A percentile compares a stretch with the other conserved stretches of the same genome.
Conservation (phyloP, 2,113 vertebrate species). For the Alligator sinensis region DNA sequence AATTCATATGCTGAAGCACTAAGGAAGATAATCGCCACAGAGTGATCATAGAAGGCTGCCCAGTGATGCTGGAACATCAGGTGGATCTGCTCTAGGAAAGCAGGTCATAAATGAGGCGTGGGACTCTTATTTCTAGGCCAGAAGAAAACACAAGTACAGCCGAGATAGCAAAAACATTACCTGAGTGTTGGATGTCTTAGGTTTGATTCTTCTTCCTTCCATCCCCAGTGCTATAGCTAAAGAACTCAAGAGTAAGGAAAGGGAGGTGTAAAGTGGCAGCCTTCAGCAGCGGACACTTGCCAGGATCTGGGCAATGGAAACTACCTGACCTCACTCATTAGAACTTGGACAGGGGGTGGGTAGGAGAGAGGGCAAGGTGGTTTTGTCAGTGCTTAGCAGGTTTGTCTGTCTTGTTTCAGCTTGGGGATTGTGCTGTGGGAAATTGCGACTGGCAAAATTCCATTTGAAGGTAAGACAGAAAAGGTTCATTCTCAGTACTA, state of each 20-base stretch:
- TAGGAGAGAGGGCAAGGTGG: neutral
- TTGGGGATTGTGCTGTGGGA: constrained; percentile 93
- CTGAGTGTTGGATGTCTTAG: neutral
- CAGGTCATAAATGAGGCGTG: neutral
- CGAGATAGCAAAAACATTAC: neutral
- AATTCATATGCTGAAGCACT: neutral
- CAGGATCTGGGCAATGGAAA: neutral
- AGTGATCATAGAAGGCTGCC: neutral
- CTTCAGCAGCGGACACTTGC: fast-evolving
- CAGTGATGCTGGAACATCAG: neutral
- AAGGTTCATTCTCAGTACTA: neutral
- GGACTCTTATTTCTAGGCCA: neutral
- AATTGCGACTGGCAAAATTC: constrained; percentile 82
- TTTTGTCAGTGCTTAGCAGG: neutral
- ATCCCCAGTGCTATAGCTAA: neutral
- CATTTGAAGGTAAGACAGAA: constrained; percentile 83
- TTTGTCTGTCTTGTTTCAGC: constrained; percentile 77
- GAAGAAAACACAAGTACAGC: neutral
- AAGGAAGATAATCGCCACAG: neutral
- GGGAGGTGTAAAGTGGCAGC: neutral
- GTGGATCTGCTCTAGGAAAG: neutral
- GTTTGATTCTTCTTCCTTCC: neutral
- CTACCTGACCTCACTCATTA: neutral
- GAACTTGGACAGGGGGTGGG: neutral
- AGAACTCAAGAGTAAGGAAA: neutral